Evolutionary conservation across 2,797 vertebrate genomes (phyloP).

Genomic region (Chloroceryle amazona): DNA sequence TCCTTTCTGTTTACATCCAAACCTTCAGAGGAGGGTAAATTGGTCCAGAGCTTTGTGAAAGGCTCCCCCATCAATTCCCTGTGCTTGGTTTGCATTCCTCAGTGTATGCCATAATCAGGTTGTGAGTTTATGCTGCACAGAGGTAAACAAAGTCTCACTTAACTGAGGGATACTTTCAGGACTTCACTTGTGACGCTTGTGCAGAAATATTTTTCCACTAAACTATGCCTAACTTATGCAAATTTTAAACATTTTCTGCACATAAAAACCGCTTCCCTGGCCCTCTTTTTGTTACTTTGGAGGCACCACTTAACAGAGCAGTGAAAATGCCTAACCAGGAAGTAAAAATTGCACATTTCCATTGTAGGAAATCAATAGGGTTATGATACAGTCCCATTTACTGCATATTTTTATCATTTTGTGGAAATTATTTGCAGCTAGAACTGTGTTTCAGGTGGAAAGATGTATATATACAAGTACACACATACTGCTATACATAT

Average conservation of each 20-base stretch:
- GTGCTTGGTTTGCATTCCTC: not conserved
- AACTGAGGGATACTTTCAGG: not conserved
- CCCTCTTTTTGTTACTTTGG: not conserved
- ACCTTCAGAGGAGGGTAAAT: not conserved
- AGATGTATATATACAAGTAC: not conserved
- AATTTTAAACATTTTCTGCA: not conserved
- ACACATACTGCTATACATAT: not conserved
- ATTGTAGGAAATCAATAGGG: not conserved
- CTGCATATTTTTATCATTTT: not conserved
- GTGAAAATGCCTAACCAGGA: not conserved
- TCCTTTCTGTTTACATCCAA: not conserved
- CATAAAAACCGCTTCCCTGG: not conserved
- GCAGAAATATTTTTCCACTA: not conserved
- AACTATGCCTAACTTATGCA: not conserved
- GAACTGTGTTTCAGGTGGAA: not conserved
- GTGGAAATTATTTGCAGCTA: not conserved
- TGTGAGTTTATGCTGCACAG: not conserved
- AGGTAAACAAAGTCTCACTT: not conserved
- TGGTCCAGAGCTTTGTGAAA: not conserved
- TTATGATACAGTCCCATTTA: not conserved
- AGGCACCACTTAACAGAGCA: not conserved
- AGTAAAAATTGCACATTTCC: not conserved
- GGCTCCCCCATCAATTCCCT: not conserved
- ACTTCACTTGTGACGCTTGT: not conserved
- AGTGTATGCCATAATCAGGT: not conserved